These are phyloP conservation scores for Chanos chanos DNA, from an alignment of 2,797 vertebrate species.

Conservation along the genomic window DNA sequence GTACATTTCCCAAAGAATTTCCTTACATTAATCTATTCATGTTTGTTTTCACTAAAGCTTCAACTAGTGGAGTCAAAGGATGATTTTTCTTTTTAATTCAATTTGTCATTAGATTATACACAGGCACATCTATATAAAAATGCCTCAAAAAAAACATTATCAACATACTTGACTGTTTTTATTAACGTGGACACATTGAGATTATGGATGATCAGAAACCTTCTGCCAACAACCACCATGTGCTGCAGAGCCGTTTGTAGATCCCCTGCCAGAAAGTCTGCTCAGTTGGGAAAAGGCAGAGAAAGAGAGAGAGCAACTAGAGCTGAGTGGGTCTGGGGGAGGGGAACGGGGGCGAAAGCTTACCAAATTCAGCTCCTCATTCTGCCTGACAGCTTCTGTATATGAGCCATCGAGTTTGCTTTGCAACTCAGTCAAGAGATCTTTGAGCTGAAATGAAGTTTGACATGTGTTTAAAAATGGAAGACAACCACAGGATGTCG, in stretches of 20 bases:
- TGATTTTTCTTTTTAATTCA: too few relatives aligned
- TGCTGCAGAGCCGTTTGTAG: background rate
- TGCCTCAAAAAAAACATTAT: too few relatives aligned
- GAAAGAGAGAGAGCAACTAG: conserved; percentile 45
- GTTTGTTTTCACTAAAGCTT: too few relatives aligned
- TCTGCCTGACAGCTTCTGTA: conserved; percentile 98
- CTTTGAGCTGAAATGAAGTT: conserved; percentile 99
- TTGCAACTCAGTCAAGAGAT: conserved; percentile 99
- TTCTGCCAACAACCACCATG: conserved; percentile 18
- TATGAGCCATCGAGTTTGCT: conserved; percentile 98
- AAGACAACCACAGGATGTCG: conserved; percentile 28
- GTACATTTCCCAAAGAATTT: too few relatives aligned
- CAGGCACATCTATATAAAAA: too few relatives aligned
- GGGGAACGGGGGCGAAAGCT: conserved; percentile 58
- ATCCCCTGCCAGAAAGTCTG: conserved; percentile 8
- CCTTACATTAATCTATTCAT: too few relatives aligned
- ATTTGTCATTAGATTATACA: too few relatives aligned
- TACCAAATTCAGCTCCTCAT: conserved; percentile 99
- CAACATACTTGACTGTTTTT: too few relatives aligned
- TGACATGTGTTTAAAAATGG: conserved; percentile 70
- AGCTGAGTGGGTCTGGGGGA: background rate
- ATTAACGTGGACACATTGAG: background rate
- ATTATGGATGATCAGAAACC: conserved; percentile 9
- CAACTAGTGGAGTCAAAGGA: too few relatives aligned
- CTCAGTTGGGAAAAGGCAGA: conserved; percentile 9